phyloP scores from a whole-genome alignment of 2,797 vertebrate genomes.

The Rhodeus uyekii region DNA sequence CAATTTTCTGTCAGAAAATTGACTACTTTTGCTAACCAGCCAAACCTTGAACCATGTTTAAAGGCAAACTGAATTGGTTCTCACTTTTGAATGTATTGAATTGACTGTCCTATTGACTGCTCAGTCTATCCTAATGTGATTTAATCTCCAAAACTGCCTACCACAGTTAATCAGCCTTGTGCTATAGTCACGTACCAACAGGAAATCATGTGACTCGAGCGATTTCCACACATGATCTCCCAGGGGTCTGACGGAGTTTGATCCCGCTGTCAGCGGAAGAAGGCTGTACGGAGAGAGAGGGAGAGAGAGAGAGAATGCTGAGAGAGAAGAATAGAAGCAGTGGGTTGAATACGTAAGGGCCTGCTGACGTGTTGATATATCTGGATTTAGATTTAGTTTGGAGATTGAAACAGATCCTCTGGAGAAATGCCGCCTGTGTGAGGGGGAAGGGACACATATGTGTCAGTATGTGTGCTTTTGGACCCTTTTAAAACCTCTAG shows the following conservation, averaged over 20 bases:
- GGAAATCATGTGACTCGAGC: conserved; percentile 6
- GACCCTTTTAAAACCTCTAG: conserved; percentile 21
- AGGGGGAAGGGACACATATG: conserved; percentile 29
- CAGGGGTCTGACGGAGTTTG: conserved; percentile 38
- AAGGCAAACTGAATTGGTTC: not conserved
- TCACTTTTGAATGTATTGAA: conserved; percentile 4
- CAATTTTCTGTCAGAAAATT: not conserved
- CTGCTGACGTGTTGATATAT: conserved; percentile 55
- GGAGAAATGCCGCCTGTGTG: conserved; percentile 49
- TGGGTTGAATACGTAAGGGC: conserved; percentile 54
- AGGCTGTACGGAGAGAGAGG: conserved; percentile 45
- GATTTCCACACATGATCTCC: conserved; percentile 45
- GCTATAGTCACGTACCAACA: conserved; percentile 13
- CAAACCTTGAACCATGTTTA: not conserved
- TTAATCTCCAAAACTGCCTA: conserved; percentile 30
- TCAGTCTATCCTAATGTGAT: conserved; percentile 17
- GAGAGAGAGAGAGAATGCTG: conserved; percentile 28
- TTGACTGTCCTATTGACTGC: not conserved
- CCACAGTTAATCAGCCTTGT: conserved; percentile 26
- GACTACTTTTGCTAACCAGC: not conserved
- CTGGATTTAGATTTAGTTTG: conserved; percentile 59
- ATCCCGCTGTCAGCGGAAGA: conserved; percentile 52
- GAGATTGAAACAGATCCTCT: conserved; percentile 55
- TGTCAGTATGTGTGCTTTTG: conserved; percentile 24
- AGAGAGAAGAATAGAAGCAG: conserved; percentile 48